Evolutionary conservation across 1,140 invertebrate genomes (phyloP), one percentile per base, ranked within the genome.

Genomic region (Pseudobourletiella spinata): DNA sequence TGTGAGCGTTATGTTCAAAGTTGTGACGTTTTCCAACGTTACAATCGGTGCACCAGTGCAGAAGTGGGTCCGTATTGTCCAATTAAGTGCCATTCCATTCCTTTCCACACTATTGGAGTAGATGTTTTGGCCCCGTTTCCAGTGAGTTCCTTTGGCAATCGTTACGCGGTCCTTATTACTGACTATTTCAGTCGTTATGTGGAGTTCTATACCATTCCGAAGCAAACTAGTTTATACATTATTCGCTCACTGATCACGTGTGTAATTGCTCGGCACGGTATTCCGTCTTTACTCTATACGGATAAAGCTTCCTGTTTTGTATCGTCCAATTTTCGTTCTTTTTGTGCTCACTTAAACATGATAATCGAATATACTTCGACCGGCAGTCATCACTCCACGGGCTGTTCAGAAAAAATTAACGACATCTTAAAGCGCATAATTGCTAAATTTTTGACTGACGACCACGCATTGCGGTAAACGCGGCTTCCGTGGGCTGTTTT

Each of bases 101-200:
- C 58, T 1, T 65, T 65, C 57, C 20, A 30, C 16, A 11, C 46
- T 8, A 30, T 57, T 2, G 58, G 25, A 2, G 57, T 65, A 6
- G 63, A 65, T 43, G 57, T 57, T 57, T n/a, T 57, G 2, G 63
- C 58, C 14, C 58, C 58, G 15, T 64, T 55, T 48, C 48, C 48
- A 6, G 39, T 29, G 22, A 52, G 44, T 15, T 18, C 43, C 3
- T 16, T 28, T 3, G 14, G 32, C 3, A 64, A 64, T 30, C 39
- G 26, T 8, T 54, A 52, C 28, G 24, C 32, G 20, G 39, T 64
- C 2, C n/a, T 58, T 2, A 24, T 55, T 20, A 48, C 56, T 22
- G 63, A 60, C 43, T 58, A 60, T 24, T 25, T 59, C n/a, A 50
- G 57, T 2, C 29, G 63, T 8, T 64, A 56, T 46, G 50, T 56